A percentile compares a stretch with the other conserved stretches of the same genome.
Evolutionary conservation across 1,140 invertebrate species (phyloP).

Genomic region (Drosophila fuyamai): DNA sequence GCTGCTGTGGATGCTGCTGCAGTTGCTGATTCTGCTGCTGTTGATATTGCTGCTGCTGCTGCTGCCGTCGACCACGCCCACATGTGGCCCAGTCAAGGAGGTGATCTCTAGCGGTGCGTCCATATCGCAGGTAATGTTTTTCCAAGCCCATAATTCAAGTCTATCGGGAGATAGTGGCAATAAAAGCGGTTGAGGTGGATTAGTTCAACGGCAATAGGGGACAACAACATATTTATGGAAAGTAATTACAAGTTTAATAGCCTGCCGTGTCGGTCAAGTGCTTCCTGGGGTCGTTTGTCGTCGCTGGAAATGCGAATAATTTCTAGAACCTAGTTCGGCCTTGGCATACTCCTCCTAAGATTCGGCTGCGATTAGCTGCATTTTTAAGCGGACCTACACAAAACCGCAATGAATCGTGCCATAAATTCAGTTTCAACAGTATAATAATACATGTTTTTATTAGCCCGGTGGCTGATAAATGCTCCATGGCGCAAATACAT

Average conservation of each 20-base stretch:
- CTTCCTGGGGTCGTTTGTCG: slow-evolving; percentile 49
- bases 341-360: slow-evolving; percentile 38
- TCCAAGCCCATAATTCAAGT: slow-evolving; percentile 87
- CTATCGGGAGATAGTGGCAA: slow-evolving; percentile 41
- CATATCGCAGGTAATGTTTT: slow-evolving; percentile 91
- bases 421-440: slow-evolving; percentile 55
- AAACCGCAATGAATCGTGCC: slow-evolving; percentile 57
- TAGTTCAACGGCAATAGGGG: slow-evolving; percentile 27
- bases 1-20: slow-evolving; percentile 44
- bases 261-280: slow-evolving; percentile 27
- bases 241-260: slow-evolving; percentile 54
- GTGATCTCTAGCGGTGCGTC: slow-evolving; percentile 88
- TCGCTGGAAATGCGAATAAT: not conserved
- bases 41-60: slow-evolving; percentile 44
- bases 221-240: slow-evolving; percentile 57
- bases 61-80: slow-evolving; percentile 67
- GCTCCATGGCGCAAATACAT: slow-evolving; percentile 30
- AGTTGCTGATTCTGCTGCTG: slow-evolving; percentile 39
- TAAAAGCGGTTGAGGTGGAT: slow-evolving; percentile 31
- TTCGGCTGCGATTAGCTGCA: slow-evolving; percentile 17
- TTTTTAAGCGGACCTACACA: slow-evolving; percentile 2
- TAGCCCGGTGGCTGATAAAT: slow-evolving; percentile 34
- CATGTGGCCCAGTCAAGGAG: slow-evolving; percentile 87
- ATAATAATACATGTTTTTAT: slow-evolving; percentile 49
- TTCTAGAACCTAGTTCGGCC: slow-evolving; percentile 23